These are phyloP conservation scores for Galerucella calmariensis DNA, from an alignment of 2,888 invertebrate species.

Conservation along the genomic window DNA sequence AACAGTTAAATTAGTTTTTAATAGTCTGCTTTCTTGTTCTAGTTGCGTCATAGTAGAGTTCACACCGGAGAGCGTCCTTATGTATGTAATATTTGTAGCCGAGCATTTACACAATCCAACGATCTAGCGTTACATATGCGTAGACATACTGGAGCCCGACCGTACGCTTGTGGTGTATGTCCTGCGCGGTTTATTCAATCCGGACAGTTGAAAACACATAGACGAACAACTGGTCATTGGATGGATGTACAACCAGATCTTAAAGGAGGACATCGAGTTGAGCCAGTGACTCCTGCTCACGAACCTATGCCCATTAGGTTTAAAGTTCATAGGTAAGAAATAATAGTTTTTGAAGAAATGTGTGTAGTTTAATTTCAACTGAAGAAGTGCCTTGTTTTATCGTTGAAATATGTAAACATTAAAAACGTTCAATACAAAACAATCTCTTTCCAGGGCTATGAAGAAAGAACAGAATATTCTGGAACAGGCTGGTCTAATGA, in stretches of 20 bases:
- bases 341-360: no score
- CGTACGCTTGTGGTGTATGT: conserved; percentile 75
- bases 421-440: neutral
- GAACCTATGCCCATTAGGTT: conserved; percentile 63
- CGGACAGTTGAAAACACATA: conserved; percentile 72
- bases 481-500: conserved; percentile 30
- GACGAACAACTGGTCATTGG: conserved; percentile 72
- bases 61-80: conserved; percentile 65
- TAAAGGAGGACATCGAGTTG: conserved; percentile 64
- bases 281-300: conserved; percentile 61
- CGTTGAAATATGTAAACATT: no score
- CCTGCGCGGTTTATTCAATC: conserved; percentile 76
- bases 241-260: conserved; percentile 64
- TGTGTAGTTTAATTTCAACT: no score
- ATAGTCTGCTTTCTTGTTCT: conserved; percentile 37
- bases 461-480: conserved; percentile 34
- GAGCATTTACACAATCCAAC: conserved; percentile 76
- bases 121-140: conserved; percentile 77
- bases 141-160: conserved; percentile 76
- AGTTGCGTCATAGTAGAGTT: conserved; percentile 64
- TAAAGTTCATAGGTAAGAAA: conserved; percentile 56
- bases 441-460: conserved; percentile 27
- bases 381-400: no score
- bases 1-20: neutral
- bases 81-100: conserved; percentile 63